phyloP scores from a whole-genome alignment of 2,797 vertebrate species.

The Microctenopoma stevenorrisi region DNA sequence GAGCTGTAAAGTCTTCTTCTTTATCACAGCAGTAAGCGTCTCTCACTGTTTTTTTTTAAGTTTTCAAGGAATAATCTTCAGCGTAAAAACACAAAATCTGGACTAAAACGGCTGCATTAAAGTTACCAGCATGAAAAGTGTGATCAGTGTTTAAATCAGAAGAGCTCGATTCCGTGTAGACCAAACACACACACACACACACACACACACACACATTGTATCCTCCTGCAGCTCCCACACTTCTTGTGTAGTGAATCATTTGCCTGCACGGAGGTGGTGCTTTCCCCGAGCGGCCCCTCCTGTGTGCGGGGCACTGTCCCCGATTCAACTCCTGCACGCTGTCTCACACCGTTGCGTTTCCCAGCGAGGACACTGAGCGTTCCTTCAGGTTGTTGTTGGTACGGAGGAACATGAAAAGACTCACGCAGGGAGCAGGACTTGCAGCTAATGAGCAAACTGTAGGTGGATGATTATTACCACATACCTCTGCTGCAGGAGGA shows the following conservation, averaged over 20 bases:
- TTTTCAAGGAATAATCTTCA: conserved; percentile 12
- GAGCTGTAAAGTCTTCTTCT: background rate
- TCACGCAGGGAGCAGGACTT: conserved; percentile 58
- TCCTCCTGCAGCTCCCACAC: background rate
- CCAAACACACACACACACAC: background rate
- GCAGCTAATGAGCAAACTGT: conserved; percentile 71
- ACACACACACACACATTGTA: background rate
- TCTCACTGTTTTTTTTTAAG: no score
- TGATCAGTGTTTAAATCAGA: background rate
- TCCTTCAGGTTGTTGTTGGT: conserved; percentile 62
- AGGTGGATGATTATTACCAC: conserved; percentile 72
- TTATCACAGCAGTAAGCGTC: background rate
- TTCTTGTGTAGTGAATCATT: conserved; percentile 9
- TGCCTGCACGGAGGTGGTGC: conserved; percentile 14
- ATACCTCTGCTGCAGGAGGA: conserved; percentile 66
- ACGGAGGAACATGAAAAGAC: conserved; percentile 68
- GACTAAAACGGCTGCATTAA: background rate
- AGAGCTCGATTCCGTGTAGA: background rate
- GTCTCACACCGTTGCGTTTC: conserved; percentile 36
- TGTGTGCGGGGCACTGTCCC: conserved; percentile 33
- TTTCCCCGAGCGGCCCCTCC: conserved; percentile 32
- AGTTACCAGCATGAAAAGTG: background rate
- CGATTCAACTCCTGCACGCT: conserved; percentile 37
- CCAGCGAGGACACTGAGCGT: conserved; percentile 33
- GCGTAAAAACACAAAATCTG: background rate